These are phyloP conservation scores for Zaprionus taronus DNA, from an alignment of 1,140 invertebrate genomes.

Conservation along the genomic window DNA sequence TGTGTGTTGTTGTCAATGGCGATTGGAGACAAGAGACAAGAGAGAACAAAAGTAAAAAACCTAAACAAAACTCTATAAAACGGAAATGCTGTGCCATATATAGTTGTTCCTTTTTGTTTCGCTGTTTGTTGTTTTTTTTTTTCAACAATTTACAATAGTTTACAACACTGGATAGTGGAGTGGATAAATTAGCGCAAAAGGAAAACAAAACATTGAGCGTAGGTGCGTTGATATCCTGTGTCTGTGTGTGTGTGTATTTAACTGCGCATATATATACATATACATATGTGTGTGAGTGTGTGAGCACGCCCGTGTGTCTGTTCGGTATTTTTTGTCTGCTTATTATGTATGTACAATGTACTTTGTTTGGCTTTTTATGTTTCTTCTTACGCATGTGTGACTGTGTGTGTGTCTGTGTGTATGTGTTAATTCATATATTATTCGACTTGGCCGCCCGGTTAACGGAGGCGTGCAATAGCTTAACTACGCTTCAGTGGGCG, in stretches of 20 bases:
- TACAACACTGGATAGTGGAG: background rate
- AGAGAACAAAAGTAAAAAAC: conserved; percentile 4
- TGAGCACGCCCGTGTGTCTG: conserved; percentile 7
- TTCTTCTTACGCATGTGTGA: conserved; percentile 4
- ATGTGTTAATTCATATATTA: conserved; percentile 9
- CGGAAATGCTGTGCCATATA: background rate
- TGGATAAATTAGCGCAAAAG: conserved; percentile 7
- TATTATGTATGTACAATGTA: conserved; percentile 5
- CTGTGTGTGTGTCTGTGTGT: conserved; percentile 7
- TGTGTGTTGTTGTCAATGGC: conserved; percentile 4
- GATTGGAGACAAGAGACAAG: conserved; percentile 6
- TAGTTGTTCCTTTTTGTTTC: background rate
- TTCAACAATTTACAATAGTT: background rate
- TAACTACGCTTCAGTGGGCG: conserved; percentile 6
- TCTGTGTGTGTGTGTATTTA: background rate
- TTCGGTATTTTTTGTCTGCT: conserved; percentile 9
- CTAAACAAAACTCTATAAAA: conserved; percentile 2
- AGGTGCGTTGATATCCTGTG: background rate
- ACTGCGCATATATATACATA: conserved; percentile 14
- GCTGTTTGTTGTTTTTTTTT: background rate
- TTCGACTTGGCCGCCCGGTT: conserved; percentile 3
- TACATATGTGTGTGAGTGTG: background rate
- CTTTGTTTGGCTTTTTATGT: conserved; percentile 6
- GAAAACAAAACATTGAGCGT: conserved; percentile 3
- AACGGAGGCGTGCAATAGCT: conserved; percentile 3